Evolutionary conservation across 2,888 invertebrate species (phyloP), one percentile per base, ranked within the genome.

Genomic region (Clusia tigrina): DNA sequence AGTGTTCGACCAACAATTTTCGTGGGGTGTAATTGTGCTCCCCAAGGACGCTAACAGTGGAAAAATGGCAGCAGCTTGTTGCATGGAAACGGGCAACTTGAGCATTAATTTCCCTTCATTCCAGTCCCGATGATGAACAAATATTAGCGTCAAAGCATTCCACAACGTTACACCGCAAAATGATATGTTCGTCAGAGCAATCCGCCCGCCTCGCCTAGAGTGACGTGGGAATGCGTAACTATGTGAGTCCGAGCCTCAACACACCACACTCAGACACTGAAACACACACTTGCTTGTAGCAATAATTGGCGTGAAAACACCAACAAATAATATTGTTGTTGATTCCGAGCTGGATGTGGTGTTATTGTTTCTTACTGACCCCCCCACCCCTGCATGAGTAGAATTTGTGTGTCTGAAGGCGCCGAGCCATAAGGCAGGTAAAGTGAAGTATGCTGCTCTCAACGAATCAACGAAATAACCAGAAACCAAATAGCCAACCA

Each of bases 11-110:
- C n/a, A 42, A 42, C n/a, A 42, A 15, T 42, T 42, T 42, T 9
- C 42, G 9, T 15, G 3, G 42, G n/a, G 3, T 48, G 48, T 48
- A 18, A 20, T 20, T 18, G 12, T 42, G 48, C 20, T 12, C 48
- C 48, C 48, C 48, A 48, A 48, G 48, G 48, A 48, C 48, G 15
- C 15, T 18, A 18, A 48, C 5, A 20, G 22, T 48, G 22, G 9
- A 22, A 22, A 18, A 48, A 15, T 22, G 15, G 48, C 48, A 48
- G 48, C 48, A 48, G 48, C 48, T 22, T 48, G 48, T 48, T 48
- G 48, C 48, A 20, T 48, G 48, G 48, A 48, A 48, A 48, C 48
- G 48, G 22, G 48, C 48, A 48, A 48, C 48, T 48, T 48, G 48
- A 18, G 48, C 48, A 20, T 15, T 22, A 20, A 20, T 20, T 48